Evolutionary conservation across 2,797 vertebrate genomes (phyloP), one percentile per base, ranked within the genome.

Genomic region (Catamblyrhynchus diadema): DNA sequence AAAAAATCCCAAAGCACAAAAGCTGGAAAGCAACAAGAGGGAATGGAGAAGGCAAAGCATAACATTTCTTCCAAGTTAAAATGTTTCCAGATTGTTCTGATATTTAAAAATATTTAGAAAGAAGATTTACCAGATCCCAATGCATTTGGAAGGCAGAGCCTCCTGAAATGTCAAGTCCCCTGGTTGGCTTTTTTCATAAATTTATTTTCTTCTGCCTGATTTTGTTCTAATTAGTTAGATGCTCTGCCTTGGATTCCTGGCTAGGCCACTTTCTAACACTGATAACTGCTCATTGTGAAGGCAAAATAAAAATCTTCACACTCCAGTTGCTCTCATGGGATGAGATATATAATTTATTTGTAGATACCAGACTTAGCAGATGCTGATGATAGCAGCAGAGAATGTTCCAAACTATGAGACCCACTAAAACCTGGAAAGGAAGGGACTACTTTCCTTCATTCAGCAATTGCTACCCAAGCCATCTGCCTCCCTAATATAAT

Each of bases 81-180:
- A 89, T 48, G 66, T 27, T 96, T 94, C 91, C 96, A 96, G 92
- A 92, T 75, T 96, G 81, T 78, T 94, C 42, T 69, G 51, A 93
- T 87, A 51, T 44, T 87, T 86, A 71, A 83, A 91, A 87, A 61
- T 19, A 35, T 75, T 92, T 83, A 69, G 50, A 83, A 81, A 67
- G 42, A 89, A 65, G 65, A 69, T 56, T 86, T 95, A 41, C 65
- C 79, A 93, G 72, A 87, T 87, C 61, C 41, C 44, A 59, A 23
- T 22, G 51, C 33, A 75, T 71, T 81, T 90, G 75, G 75, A 93
- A 86, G 25, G 44, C 50, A 86, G 92, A 81, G 54, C 18, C 27
- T 87, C 45, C 48, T 81, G 48, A 57, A 81, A 90, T 10, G 37
- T 77, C 51, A 94, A 86, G 35, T 35, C 86, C 39, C 41, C 11